These are phyloP conservation scores for Leptopilina boulardi DNA, from an alignment of 1,140 invertebrate genomes.

Conservation along the genomic window DNA sequence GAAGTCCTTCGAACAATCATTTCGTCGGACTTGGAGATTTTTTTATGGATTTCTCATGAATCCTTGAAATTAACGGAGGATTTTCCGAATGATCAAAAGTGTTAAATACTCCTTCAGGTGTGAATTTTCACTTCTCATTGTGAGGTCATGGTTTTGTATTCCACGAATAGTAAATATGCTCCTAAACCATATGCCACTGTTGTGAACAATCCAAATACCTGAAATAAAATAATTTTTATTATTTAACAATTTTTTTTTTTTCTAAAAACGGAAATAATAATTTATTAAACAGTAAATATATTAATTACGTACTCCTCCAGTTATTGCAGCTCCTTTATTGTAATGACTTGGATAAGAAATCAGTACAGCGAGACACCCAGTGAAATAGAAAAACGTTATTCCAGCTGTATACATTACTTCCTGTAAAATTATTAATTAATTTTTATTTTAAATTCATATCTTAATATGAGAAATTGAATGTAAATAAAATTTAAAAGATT, in stretches of 20 bases:
- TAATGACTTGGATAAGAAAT: slow-evolving; percentile 62
- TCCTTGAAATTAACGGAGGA: neutral
- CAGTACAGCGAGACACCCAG: slow-evolving; percentile 88
- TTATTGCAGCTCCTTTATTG: slow-evolving; percentile 78
- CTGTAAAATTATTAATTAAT: slow-evolving; percentile 75
- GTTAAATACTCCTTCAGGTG: slow-evolving; percentile 9
- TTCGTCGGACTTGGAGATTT: neutral
- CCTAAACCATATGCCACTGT: slow-evolving; percentile 86
- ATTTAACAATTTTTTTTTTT: neutral
- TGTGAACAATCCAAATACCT: slow-evolving; percentile 90
- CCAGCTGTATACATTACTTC: slow-evolving; percentile 85
- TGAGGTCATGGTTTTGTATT: slow-evolving; percentile 80
- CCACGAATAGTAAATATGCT: slow-evolving; percentile 84
- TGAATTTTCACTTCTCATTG: slow-evolving; percentile 52
- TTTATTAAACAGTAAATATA: slow-evolving; percentile 28
- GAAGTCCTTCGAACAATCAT: neutral
- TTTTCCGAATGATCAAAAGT: neutral
- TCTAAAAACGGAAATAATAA: slow-evolving; percentile 48
- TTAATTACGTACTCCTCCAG: slow-evolving; percentile 81
- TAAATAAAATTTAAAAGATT: slow-evolving; percentile 6
- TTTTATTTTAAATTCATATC: neutral
- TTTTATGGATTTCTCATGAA: neutral
- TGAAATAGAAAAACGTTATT: slow-evolving; percentile 83
- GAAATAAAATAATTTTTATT: slow-evolving; percentile 71
- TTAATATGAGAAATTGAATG: neutral